Evolutionary conservation across 1,140 invertebrate genomes (phyloP), one percentile per base, ranked within the genome.

Genomic region (Drosophila tani): DNA sequence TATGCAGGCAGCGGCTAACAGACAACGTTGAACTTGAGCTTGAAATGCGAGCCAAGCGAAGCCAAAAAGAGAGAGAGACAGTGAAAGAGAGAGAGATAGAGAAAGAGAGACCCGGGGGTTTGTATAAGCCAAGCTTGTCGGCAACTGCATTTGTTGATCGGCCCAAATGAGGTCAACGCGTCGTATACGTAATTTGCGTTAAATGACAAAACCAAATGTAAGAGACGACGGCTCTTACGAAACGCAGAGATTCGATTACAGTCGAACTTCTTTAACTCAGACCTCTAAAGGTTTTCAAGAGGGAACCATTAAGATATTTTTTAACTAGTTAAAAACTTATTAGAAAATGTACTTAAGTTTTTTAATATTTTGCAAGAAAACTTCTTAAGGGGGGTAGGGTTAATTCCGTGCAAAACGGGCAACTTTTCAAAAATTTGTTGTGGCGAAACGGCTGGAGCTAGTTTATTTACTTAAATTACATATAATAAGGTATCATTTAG

Each of bases 11-110:
- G 50, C 45, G 40, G 47, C 62, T 17, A 50, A 51, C 56, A 59
- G 57, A 46, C 79, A 87, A 38, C 69, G 81, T 88, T 88, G 85
- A 88, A 88, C 85, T 88, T 88, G 85, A 88, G 85, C 85, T 88
- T 88, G 85, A 88, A 88, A 90, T 75, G 78, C 64, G 78, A 83
- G 73, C 65, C 68, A 38, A 67, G 76, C 59, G 43, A 49, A 76
- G 50, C 70, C 24, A 29, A 68, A 46, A 29, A 78, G 35, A 50
- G 38, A 66, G 45, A 67, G 29, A 27, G 5, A 40, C n/a, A n/a
- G n/a, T n/a, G n/a, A n/a, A n/a, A 50, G 38, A 66, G 45, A 67
- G 29, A 27, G 5, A 40, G 1, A 7, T 6, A 21, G 32, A 17
- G 15, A 65, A 58, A 43, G 32, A 40, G 19, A n/a, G 62, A 27